Conservation (phyloP, 1,140 invertebrate genomes). For the Lordiphosa collinella region DNA sequence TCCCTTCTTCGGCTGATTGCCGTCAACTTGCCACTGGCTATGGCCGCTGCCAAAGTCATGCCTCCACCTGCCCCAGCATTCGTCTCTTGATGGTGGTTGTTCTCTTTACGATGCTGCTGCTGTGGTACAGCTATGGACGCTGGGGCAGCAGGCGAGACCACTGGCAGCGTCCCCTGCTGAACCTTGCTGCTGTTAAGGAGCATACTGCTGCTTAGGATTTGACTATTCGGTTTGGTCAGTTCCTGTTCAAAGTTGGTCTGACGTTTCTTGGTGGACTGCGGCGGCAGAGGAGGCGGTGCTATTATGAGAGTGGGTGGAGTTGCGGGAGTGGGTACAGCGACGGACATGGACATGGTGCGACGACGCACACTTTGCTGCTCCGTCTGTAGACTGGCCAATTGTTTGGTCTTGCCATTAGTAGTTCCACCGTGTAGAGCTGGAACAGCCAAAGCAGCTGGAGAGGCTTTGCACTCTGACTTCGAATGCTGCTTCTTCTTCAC, state of each 20-base stretch:
- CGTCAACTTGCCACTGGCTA: constrained; percentile 56
- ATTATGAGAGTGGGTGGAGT: not conserved
- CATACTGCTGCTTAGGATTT: constrained; percentile 65
- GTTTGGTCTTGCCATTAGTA: constrained; percentile 48
- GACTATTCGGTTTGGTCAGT: constrained; percentile 64
- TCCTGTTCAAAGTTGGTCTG: constrained; percentile 76
- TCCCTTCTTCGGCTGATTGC: constrained; percentile 43
- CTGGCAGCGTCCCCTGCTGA: constrained; percentile 4
- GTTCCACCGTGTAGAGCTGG: not conserved
- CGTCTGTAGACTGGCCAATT: constrained; percentile 13
- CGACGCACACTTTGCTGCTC: constrained; percentile 41
- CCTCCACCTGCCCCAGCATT: constrained; percentile 15
- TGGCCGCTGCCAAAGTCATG: constrained; percentile 58
- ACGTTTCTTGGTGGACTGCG: constrained; percentile 48
- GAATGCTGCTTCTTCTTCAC: constrained; percentile 43
- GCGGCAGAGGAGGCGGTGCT: not conserved
- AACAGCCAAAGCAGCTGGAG: not conserved
- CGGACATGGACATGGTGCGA: constrained; percentile 62
- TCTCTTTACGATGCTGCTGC: constrained; percentile 65
- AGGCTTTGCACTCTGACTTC: constrained; percentile 7
- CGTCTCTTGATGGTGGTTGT: constrained; percentile 48
- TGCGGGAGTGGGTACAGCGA: not conserved
- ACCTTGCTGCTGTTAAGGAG: constrained; percentile 59
- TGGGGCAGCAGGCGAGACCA: not conserved
- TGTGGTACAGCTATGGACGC: constrained; percentile 21